Percentiles rank a stretch among this genome's conserved stretches.
These are phyloP conservation scores for Penaeus indicus DNA, from an alignment of 1,140 invertebrate genomes.

Conservation along the genomic window DNA sequence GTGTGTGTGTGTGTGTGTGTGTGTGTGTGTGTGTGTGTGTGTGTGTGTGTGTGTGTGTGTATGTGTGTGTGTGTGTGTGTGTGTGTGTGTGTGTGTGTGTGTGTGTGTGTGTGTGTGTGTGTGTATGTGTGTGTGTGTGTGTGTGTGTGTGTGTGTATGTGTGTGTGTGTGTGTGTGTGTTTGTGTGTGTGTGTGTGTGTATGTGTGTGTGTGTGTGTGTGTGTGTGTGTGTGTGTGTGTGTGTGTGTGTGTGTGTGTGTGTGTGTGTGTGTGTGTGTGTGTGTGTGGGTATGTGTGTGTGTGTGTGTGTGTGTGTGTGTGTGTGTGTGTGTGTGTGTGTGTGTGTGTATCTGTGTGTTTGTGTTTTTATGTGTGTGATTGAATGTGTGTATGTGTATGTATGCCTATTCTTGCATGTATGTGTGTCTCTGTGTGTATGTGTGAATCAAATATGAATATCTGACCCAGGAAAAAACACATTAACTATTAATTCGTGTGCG, in stretches of 20 bases:
- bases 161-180: background rate
- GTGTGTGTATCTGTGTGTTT: background rate
- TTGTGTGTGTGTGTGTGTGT: slow-evolving; percentile 2
- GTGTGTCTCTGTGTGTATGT: background rate
- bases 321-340: background rate
- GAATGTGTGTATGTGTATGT: background rate
- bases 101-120: background rate
- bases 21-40: too few relatives aligned
- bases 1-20: background rate
- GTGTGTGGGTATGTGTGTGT: too few relatives aligned
- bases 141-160: too few relatives aligned
- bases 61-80: background rate
- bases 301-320: background rate
- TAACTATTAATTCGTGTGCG: too few relatives aligned
- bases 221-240: background rate
- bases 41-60: background rate
- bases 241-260: too few relatives aligned
- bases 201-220: background rate
- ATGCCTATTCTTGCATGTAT: background rate
- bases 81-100: background rate
- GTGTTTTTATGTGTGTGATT: slow-evolving; percentile 2
- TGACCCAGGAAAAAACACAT: too few relatives aligned
- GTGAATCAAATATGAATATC: background rate
- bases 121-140: background rate
- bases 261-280: too few relatives aligned